phyloP scores from a whole-genome alignment of 2,888 invertebrate species.

The Eucera pruinosa region DNA sequence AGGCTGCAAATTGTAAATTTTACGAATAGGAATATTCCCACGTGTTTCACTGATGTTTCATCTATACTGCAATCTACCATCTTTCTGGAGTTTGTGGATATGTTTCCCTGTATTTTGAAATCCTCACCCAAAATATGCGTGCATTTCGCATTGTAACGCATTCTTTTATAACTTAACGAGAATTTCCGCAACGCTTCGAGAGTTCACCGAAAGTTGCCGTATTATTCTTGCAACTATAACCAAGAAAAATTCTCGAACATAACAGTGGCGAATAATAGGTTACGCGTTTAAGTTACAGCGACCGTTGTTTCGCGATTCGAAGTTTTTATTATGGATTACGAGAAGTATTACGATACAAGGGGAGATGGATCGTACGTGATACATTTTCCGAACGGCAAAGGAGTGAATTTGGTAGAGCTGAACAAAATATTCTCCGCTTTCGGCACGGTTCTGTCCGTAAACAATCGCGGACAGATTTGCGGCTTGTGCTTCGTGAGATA shows the following conservation, averaged over 20 bases:
- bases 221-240: background rate
- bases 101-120: background rate
- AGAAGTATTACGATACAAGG: constrained; percentile 41
- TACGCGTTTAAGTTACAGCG: too few relatives aligned
- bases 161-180: too few relatives aligned
- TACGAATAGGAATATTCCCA: too few relatives aligned
- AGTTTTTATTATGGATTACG: constrained; percentile 44
- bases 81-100: background rate
- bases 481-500: constrained; percentile 74
- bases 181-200: too few relatives aligned
- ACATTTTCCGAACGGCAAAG: constrained; percentile 52
- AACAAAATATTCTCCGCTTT: constrained; percentile 66
- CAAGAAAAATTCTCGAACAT: background rate
- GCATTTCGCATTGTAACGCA: too few relatives aligned
- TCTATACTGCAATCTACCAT: background rate
- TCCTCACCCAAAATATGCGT: background rate
- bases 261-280: background rate
- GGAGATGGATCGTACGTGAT: constrained; percentile 20
- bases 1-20: too few relatives aligned
- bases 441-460: constrained; percentile 66
- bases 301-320: too few relatives aligned
- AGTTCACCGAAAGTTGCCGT: too few relatives aligned
- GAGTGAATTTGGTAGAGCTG: constrained; percentile 45
- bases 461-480: constrained; percentile 55
- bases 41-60: too few relatives aligned